Evolutionary conservation across 1,140 invertebrate genomes (phyloP), one percentile per base, ranked within the genome.

Genomic region (Platyscapa corneri): DNA sequence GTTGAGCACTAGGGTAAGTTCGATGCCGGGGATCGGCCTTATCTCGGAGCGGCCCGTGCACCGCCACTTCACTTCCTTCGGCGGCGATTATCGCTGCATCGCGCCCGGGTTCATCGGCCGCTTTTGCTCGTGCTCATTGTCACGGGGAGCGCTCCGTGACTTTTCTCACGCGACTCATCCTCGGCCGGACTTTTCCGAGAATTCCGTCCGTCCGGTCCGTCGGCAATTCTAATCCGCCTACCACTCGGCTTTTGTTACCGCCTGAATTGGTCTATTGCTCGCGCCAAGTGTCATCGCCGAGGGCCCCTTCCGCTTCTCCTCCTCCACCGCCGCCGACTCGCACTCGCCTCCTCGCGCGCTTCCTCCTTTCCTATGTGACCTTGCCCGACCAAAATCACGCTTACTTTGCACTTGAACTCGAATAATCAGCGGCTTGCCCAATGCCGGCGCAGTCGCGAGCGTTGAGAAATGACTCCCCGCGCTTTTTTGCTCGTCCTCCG

Each of bases 331-430:
- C n/a, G n/a, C n/a, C n/a, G n/a, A n/a, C n/a, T n/a, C 42, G 6
- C 37, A 8, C 37, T 6, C 37, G 0, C 70, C 27, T 2, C 16
- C 8, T 53, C 49, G 8, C 18, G 49, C 49, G 49, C 49, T 53
- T 53, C 49, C 67, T 42, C 37, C 37, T 42, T 74, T 74, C 14
- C 70, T 42, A 42, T 27, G 23, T 32, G 70, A 74, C 37, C 70
- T 74, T 42, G 70, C 37, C 20, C 70, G 39, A 34, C 67, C 67
- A 23, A 70, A 70, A 70, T 70, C 34, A 37, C 67, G 67, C 32
- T 37, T 20, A 70, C 34, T 70, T 70, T 70, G 67, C 67, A 37
- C 67, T 70, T 70, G 67, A 70, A 70, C 67, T 70, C 32, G 30
- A 37, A 70, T 75, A 32, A 46, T 49, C 39, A n/a, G 72, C 72